These are phyloP conservation scores for Drosophila littoralis DNA, from an alignment of 1,140 invertebrate species.

Conservation along the genomic window DNA sequence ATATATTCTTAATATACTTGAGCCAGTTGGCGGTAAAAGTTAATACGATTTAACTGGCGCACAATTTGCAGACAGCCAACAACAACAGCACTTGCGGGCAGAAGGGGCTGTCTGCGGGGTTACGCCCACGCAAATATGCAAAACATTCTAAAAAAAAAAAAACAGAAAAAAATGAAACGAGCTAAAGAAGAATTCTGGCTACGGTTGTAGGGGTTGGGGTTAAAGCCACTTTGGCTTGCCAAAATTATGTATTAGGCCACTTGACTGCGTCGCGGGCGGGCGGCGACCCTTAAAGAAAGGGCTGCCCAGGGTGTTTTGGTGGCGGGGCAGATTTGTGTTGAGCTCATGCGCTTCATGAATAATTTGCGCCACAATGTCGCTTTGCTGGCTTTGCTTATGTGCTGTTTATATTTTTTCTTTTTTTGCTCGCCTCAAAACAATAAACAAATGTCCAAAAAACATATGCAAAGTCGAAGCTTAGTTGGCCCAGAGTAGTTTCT, in stretches of 20 bases:
- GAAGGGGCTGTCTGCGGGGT: neutral
- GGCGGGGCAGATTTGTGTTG: conserved; percentile 70
- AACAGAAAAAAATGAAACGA: conserved; percentile 5
- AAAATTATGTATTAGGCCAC: conserved; percentile 82
- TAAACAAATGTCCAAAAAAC: conserved; percentile 79
- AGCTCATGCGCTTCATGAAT: conserved; percentile 81
- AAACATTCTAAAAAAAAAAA: conserved; percentile 56
- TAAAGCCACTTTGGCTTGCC: conserved; percentile 57
- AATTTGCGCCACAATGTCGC: conserved; percentile 77
- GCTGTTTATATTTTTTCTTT: neutral
- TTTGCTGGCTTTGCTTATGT: conserved; percentile 49
- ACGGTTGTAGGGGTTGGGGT: conserved; percentile 25
- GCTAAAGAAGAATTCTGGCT: conserved; percentile 24
- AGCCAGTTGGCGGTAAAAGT: conserved; percentile 76
- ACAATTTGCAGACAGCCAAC: conserved; percentile 61
- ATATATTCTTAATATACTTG: conserved; percentile 82
- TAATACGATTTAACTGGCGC: conserved; percentile 78
- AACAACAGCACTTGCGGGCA: neutral
- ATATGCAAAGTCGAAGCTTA: conserved; percentile 64
- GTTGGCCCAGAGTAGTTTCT: neutral
- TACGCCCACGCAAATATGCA: conserved; percentile 63
- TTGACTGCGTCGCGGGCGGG: conserved; percentile 50
- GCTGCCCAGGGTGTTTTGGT: conserved; percentile 20
- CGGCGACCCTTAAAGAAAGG: conserved; percentile 2
- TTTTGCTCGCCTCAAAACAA: conserved; percentile 52